Base-by-base conservation (phyloP, 2,113 vertebrate species). In the Psittacara wagleri region DNA sequence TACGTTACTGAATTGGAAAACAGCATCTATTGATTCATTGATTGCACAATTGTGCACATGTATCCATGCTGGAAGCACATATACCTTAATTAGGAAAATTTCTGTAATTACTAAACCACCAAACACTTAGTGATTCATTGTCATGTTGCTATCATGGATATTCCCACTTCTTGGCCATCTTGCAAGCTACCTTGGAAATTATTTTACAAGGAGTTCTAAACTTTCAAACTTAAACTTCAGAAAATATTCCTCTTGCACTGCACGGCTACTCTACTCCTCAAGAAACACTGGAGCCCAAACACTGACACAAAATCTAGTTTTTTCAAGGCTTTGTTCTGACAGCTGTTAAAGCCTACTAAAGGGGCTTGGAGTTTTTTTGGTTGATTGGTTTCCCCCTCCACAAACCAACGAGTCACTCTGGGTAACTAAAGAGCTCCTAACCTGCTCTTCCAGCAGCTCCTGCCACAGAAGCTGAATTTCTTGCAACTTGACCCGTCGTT, bases 381-480 rank as follows among this genome's bases (percentile, higher is more conserved):
- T 63, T 52, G 11, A 3, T 25, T 51, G 25, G 1, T n/a, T 61
- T 41, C 6, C 7, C 9, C 7, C 22, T 57, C 29, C 62, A n/a
- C 46, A 90, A 62, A 63, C 7, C 2, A 3, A 37, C 15, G 18
- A 24, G 44, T 43, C 27, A 44, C 17, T 41, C 27, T 35, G 7
- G 13, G 35, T 51, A 73, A 67, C 19, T 44, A 23, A 37, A 79
- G 22, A 81, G 46, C 33, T 48, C 75, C 92, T 51, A 86, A 99
- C 99, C 99, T 99, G 99, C 77, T 99, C 99, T 67, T 99, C 99
- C 37, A 98, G 83, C 48, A 99, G 97, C 81, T 99, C 98, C 69
- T 99, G 99, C 99, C 99, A 99, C 35, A 99, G 91, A 49, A 98
- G 86, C 29, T 98, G 98, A 86, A 98, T 97, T 75, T 99, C 98